Conservation (phyloP, 2,888 invertebrate genomes). For the Epistrophella euchroma region DNA sequence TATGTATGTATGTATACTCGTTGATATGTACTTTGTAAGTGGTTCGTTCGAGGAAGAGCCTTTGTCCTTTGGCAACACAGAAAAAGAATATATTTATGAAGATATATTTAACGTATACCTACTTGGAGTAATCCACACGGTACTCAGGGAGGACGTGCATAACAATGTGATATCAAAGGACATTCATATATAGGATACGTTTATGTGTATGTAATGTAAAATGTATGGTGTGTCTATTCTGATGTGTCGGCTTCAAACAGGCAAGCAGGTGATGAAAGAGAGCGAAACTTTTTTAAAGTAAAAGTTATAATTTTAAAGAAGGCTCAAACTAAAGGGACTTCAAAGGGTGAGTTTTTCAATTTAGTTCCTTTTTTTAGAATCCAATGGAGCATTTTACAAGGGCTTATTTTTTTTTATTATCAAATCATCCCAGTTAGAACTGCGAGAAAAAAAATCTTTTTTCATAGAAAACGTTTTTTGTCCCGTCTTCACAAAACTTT, state of each 20-base stretch:
- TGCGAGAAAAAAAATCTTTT: not conserved
- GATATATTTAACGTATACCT: slow-evolving; percentile 42
- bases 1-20: not conserved
- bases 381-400: not conserved
- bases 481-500: no score
- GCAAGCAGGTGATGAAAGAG: not conserved
- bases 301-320: not conserved
- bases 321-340: not conserved
- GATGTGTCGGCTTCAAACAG: slow-evolving; percentile 15
- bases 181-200: not conserved
- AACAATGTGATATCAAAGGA: slow-evolving; percentile 35
- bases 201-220: no score
- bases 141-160: slow-evolving; percentile 46
- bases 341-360: slow-evolving; percentile 5
- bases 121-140: slow-evolving; percentile 60
- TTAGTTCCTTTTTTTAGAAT: not conserved
- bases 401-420: not conserved
- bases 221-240: slow-evolving; percentile 25
- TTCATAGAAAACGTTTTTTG: not conserved
- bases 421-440: not conserved
- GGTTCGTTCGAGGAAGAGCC: slow-evolving; percentile 6
- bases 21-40: not conserved
- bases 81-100: slow-evolving; percentile 38
- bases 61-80: slow-evolving; percentile 53
- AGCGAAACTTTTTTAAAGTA: slow-evolving; percentile 27